Base-by-base conservation (phyloP, 2,113 vertebrate species). In the Hyaena hyaena region DNA sequence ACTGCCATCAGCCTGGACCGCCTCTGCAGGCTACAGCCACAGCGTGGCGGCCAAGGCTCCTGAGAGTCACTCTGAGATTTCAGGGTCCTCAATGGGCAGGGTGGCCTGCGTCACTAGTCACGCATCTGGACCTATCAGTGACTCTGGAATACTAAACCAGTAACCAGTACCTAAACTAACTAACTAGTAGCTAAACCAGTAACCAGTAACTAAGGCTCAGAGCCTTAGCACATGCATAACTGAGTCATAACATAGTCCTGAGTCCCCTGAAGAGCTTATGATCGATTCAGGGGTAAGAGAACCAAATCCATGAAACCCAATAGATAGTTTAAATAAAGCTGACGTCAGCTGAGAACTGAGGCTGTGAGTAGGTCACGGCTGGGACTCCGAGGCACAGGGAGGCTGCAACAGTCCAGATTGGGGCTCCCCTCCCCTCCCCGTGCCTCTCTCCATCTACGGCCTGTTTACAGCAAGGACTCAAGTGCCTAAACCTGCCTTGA, bases 311-410 rank as follows among this genome's bases (percentile, higher is more conserved):
- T 19, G 35, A 39, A 53, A 26, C 5, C 4, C 33, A 24, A 43
- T 26, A 24, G 45, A 65, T 26, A 12, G 24, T 45, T 55, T 31
- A 66, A 14, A 45, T 80, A 10, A 28, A 48, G 74, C n/a, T 8
- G 8, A n/a, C 9, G 3, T 63, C 21, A 5, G 21, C 55, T 6
- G 4, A 6, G 53, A 53, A 23, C 19, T 6, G 28, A 15, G 4
- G 73, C 39, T 7, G 21, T 15, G 11, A 33, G 7, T 0, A 9
- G 33, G 33, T 45, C n/a, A 4, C 0, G 0, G 43, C 5, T 33
- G 45, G 33, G 63, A 53, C 2, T 5, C 71, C 7, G 17, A 61
- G 12, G 65, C 10, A 17, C 39, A n/a, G 21, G 33, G 2, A 1
- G n/a, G 50, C 81, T 43, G 16, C 35, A 3, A 26, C 4, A 2